These are phyloP conservation scores for Drosophila trapezifrons DNA, from an alignment of 1,140 invertebrate genomes.

Conservation along the genomic window DNA sequence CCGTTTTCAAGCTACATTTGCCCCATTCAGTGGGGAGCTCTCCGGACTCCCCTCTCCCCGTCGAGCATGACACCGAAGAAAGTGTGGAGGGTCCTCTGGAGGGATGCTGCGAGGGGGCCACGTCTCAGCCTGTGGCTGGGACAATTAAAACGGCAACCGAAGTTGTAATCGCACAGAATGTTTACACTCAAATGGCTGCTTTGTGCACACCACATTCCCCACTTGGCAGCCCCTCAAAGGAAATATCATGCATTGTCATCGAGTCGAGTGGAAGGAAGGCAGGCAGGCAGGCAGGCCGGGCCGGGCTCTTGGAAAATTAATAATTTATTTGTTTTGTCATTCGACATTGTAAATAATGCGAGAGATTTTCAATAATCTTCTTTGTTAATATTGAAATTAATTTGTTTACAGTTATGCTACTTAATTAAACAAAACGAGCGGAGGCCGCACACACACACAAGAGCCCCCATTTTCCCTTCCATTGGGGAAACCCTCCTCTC, in stretches of 20 bases:
- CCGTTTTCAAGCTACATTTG: slow-evolving; percentile 78
- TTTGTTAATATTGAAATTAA: slow-evolving; percentile 83
- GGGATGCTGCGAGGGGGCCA: slow-evolving; percentile 3
- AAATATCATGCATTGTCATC: slow-evolving; percentile 67
- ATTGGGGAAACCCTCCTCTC: background rate
- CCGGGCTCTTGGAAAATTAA: slow-evolving; percentile 62
- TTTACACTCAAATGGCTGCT: slow-evolving; percentile 79
- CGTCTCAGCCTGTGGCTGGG: slow-evolving; percentile 62
- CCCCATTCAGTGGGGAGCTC: slow-evolving; percentile 39
- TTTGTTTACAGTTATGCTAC: slow-evolving; percentile 82
- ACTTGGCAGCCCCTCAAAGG: slow-evolving; percentile 6
- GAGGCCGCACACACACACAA: slow-evolving; percentile 15
- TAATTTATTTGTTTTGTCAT: slow-evolving; percentile 83
- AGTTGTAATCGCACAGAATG: slow-evolving; percentile 79
- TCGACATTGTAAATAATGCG: slow-evolving; percentile 80
- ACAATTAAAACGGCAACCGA: slow-evolving; percentile 79
- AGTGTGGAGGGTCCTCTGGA: slow-evolving; percentile 36
- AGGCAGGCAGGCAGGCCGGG: slow-evolving; percentile 1
- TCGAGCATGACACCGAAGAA: slow-evolving; percentile 68
- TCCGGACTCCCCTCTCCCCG: too few species aligned
- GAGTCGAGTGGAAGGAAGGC: slow-evolving; percentile 22
- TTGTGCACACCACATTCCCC: slow-evolving; percentile 53
- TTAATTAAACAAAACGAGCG: slow-evolving; percentile 77
- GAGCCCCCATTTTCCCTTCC: slow-evolving; percentile 6
- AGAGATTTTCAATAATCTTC: slow-evolving; percentile 83